Percentiles rank a stretch among this genome's conserved stretches.
Evolutionary conservation across 2,797 vertebrate genomes (phyloP).

Genomic region (Vultur gryphus): DNA sequence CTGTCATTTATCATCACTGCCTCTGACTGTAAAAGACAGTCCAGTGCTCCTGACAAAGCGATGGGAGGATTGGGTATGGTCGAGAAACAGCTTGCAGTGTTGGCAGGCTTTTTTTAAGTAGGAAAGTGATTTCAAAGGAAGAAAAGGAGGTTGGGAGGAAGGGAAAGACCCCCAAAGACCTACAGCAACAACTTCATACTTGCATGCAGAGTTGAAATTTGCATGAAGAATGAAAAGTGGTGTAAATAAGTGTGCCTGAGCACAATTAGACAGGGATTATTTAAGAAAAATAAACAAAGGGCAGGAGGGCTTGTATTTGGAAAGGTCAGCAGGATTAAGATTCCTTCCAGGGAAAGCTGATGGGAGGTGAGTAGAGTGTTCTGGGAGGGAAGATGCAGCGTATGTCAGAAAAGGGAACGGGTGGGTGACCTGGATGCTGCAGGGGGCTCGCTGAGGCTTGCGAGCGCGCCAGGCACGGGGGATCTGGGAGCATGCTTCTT

Average conservation of each 20-base stretch:
- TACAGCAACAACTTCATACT: background rate
- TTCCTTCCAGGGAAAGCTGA: background rate
- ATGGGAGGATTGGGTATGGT: background rate
- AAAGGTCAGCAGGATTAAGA: background rate
- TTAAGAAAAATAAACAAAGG: background rate
- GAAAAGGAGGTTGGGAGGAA: background rate
- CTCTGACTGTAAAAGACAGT: slow-evolving; percentile 34
- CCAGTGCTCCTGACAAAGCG: background rate
- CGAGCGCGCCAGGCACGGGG: fast-evolving
- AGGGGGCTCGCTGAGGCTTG: background rate
- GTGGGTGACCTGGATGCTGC: background rate
- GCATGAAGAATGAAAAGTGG: background rate
- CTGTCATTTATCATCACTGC: slow-evolving; percentile 41
- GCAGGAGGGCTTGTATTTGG: background rate
- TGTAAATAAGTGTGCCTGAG: background rate
- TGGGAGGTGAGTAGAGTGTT: background rate
- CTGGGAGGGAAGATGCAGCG: background rate
- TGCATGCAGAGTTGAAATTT: background rate
- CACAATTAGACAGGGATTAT: background rate
- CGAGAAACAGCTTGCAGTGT: background rate
- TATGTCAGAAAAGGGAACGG: background rate
- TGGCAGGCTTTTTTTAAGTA: background rate
- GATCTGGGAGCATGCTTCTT: background rate
- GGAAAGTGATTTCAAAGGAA: background rate
- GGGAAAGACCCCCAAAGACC: background rate